phyloP scores from a whole-genome alignment of 1,140 invertebrate genomes.

The Ceratitis capitata region DNA sequence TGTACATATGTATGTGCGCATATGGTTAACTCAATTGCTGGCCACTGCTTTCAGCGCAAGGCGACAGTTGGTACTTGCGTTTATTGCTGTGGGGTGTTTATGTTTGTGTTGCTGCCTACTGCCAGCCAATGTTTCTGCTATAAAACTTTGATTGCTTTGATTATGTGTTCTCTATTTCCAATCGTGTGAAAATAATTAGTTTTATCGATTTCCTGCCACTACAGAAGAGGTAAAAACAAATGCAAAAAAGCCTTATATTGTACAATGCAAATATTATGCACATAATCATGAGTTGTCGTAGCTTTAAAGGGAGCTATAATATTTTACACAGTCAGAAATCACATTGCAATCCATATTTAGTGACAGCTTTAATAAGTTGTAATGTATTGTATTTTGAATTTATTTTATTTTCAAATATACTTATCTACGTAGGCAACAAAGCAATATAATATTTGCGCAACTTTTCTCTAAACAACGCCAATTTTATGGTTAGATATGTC shows the following conservation, averaged over 20 bases:
- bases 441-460: background rate
- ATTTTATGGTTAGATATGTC: background rate
- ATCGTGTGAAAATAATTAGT: constrained; percentile 8
- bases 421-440: background rate
- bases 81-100: too few relatives aligned
- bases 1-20: background rate
- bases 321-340: background rate
- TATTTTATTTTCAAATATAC: background rate
- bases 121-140: background rate
- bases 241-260: background rate
- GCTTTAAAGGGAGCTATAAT: background rate
- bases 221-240: background rate
- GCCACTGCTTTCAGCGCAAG: background rate
- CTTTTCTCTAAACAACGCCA: background rate
- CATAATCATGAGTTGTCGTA: background rate
- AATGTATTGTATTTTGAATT: too few relatives aligned
- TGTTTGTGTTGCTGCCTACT: background rate
- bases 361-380: background rate
- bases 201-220: constrained; percentile 18
- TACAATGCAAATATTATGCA: background rate
- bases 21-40: background rate
- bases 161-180: background rate
- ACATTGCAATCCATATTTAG: background rate
- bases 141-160: background rate
- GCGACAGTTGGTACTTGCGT: background rate